Percentiles rank a stretch among this genome's conserved stretches.
Evolutionary conservation across 1,140 invertebrate species (phyloP).

Genomic region (Dufourea novaeangliae): DNA sequence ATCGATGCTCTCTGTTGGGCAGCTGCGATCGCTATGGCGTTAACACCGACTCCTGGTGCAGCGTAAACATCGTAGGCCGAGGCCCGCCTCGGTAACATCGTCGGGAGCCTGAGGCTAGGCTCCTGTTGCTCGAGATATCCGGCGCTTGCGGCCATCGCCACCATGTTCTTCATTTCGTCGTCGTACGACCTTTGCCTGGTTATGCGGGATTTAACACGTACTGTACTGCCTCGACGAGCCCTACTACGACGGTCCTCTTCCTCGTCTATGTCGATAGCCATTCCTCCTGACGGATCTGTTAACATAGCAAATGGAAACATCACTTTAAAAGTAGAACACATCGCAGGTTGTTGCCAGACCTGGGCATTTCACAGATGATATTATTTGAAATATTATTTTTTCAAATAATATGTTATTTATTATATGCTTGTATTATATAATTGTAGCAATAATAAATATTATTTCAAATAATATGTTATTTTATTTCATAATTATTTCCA

Average conservation of each 20-base stretch:
- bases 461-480: no score
- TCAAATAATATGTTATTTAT: no score
- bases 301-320: background rate
- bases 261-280: slow-evolving; percentile 65
- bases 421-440: no score
- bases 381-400: no score
- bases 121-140: slow-evolving; percentile 74
- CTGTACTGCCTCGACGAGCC: slow-evolving; percentile 61
- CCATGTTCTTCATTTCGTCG: slow-evolving; percentile 85
- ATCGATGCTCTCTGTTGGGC: slow-evolving; percentile 76
- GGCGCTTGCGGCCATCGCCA: slow-evolving; percentile 53
- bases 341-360: no score
- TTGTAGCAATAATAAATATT: no score
- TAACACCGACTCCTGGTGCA: slow-evolving; percentile 69
- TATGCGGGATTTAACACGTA: slow-evolving; percentile 86
- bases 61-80: slow-evolving; percentile 91
- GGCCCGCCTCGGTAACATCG: slow-evolving; percentile 87
- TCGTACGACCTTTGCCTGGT: slow-evolving; percentile 91
- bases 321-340: slow-evolving; percentile 45
- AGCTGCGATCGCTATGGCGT: slow-evolving; percentile 72
- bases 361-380: no score
- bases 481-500: no score
- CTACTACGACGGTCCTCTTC: slow-evolving; percentile 73
- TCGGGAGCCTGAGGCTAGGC: slow-evolving; percentile 84
- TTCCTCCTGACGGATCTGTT: background rate